Conservation (phyloP, 2,888 invertebrate genomes). For the Aporophyla lueneburgensis region DNA sequence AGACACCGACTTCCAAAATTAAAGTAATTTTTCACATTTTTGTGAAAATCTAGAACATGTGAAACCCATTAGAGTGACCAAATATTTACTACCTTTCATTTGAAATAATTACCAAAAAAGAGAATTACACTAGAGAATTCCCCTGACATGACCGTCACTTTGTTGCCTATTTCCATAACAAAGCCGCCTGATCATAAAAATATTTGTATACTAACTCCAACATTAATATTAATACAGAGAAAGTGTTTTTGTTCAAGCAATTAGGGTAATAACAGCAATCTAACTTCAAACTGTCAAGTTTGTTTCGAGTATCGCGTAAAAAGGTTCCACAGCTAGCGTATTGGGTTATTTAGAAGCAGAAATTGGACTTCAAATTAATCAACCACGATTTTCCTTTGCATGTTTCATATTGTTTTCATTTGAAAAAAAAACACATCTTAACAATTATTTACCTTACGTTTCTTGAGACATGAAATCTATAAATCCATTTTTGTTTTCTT, state of each 20-base stretch:
- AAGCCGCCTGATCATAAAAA: slow-evolving; percentile 42
- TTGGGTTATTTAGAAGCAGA: background rate
- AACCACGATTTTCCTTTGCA: too few species aligned
- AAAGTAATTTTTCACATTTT: too few species aligned
- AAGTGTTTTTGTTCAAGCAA: slow-evolving; percentile 73
- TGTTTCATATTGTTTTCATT: background rate
- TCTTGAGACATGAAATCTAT: too few species aligned
- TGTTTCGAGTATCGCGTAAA: background rate
- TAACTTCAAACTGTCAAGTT: slow-evolving; percentile 47
- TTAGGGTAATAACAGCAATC: slow-evolving; percentile 69
- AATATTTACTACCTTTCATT: slow-evolving; percentile 23
- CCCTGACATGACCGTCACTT: slow-evolving; percentile 13
- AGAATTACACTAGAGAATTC: slow-evolving; percentile 24
- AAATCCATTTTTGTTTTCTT: too few species aligned
- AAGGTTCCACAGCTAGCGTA: slow-evolving; percentile 25
- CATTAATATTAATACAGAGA: slow-evolving; percentile 71
- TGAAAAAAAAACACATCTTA: background rate
- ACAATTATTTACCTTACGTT: too few species aligned
- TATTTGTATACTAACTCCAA: slow-evolving; percentile 63
- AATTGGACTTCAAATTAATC: background rate
- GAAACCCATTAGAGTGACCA: background rate
- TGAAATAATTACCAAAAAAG: slow-evolving; percentile 38
- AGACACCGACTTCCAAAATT: too few species aligned
- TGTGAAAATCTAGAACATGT: background rate
- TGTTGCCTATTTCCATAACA: slow-evolving; percentile 36